Evolutionary conservation across 2,113 vertebrate species (phyloP), one percentile per base, ranked within the genome.

Genomic region (Gavialis gangeticus): DNA sequence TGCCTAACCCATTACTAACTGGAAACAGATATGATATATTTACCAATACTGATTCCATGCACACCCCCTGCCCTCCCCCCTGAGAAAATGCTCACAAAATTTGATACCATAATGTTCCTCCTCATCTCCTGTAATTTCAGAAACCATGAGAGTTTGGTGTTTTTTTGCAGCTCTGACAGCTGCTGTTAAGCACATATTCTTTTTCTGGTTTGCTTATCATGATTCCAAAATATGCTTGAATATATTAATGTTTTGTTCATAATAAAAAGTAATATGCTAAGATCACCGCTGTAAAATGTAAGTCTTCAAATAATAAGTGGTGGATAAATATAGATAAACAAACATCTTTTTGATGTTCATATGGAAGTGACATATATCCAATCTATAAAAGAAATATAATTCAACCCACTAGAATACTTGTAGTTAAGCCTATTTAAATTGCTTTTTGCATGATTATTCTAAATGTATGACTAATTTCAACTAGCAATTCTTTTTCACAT

Each of bases 371-470:
- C 5, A 90, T 6, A 62, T 94, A 64, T 78, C 56, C 78, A 87
- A 88, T 87, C 92, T 80, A 88, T 66, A 90, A 66, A 95, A 71
- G 85, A 93, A 85, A 15, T 15, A 87, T 46, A 46, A 46, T 46
- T 46, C 46, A 46, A 46, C 46, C n/a, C n/a, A 80, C 46, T 94
- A 37, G 34, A 77, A 88, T 28, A 59, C 89, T 79, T 30, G 82
- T 79, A 97, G 91, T 0, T 76, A 71, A 91, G 56, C 11, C 93
- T 13, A 75, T 84, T 91, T 94, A 92, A 89, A 64, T 21, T 93
- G 34, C 25, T 82, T 95, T 94, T 27, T 57, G 58, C 59, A 94
- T 28, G 59, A 89, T 82, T 57, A 63, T 88, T 90, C 64, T 88
- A 87, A 93, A 91, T 9, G 46, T 46, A 46, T 46, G 46, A 87